phyloP scores from a whole-genome alignment of 2,888 invertebrate genomes.

The Melolontha melolontha region DNA sequence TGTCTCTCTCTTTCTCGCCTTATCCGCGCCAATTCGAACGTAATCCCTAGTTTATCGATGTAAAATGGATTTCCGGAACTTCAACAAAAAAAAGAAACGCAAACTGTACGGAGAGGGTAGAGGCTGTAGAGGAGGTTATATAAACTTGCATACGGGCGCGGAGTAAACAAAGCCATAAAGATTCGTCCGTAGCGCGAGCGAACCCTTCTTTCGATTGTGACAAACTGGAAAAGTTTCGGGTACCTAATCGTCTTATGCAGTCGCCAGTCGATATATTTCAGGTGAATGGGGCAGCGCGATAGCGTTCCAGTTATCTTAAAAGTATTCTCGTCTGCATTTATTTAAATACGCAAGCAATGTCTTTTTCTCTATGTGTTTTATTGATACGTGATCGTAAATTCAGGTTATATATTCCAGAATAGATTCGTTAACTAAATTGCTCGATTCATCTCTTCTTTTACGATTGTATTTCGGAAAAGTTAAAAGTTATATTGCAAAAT shows the following conservation, averaged over 20 bases:
- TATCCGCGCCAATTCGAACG: constrained; percentile 1
- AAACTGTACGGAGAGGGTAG: constrained; percentile 44
- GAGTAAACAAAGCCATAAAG: constrained; percentile 65
- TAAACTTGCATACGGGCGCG: constrained; percentile 58
- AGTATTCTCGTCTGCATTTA: constrained; percentile 9
- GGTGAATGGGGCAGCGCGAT: constrained; percentile 50
- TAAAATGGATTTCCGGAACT: constrained; percentile 43
- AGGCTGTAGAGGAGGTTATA: constrained; percentile 52
- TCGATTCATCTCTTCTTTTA: too few relatives aligned
- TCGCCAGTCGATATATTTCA: constrained; percentile 54
- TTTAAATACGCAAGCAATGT: too few relatives aligned
- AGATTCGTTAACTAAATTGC: too few relatives aligned
- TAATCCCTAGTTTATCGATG: constrained; percentile 42
- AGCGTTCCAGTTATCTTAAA: constrained; percentile 31
- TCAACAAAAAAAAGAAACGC: constrained; percentile 36
- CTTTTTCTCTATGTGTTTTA: too few relatives aligned
- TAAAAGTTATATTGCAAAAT: too few relatives aligned
- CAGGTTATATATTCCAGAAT: too few relatives aligned
- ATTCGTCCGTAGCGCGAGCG: constrained; percentile 53
- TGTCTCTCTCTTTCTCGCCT: too few relatives aligned
- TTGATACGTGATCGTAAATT: too few relatives aligned
- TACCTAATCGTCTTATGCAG: constrained; percentile 58
- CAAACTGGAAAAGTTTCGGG: constrained; percentile 60
- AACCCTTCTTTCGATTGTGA: constrained; percentile 57
- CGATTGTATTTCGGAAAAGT: too few relatives aligned